phyloP scores from a whole-genome alignment of 2,888 invertebrate species.

The Lasius fuliginosus region DNA sequence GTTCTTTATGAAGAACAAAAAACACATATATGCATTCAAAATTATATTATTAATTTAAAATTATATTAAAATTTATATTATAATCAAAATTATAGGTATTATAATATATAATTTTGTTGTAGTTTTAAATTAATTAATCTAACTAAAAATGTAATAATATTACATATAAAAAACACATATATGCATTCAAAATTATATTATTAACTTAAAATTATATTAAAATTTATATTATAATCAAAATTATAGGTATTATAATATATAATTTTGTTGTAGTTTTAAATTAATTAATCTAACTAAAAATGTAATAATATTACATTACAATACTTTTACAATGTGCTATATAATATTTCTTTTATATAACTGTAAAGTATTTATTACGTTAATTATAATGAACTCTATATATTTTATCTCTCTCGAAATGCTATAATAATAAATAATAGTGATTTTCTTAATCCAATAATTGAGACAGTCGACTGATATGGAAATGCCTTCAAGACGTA shows the following conservation, averaged over 20 bases:
- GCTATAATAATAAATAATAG: neutral
- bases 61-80: neutral
- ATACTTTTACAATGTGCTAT: too few relatives aligned
- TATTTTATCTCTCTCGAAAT: neutral
- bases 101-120: neutral
- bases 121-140: neutral
- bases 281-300: too few relatives aligned
- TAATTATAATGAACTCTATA: neutral
- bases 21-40: too few relatives aligned
- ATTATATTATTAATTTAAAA: too few relatives aligned
- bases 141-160: neutral
- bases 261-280: neutral
- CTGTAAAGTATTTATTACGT: neutral
- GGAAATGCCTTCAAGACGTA: neutral
- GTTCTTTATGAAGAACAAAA: neutral
- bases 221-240: conserved; percentile 7
- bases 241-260: neutral
- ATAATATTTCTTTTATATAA: neutral
- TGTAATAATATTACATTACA: neutral
- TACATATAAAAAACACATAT: neutral
- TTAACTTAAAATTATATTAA: too few relatives aligned
- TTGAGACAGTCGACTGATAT: neutral
- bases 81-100: neutral
- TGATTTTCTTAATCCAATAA: neutral
- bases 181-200: too few relatives aligned